Evolutionary conservation across 2,888 invertebrate genomes (phyloP), one percentile per base, ranked within the genome.

Genomic region (Frankliniella intonsa): DNA sequence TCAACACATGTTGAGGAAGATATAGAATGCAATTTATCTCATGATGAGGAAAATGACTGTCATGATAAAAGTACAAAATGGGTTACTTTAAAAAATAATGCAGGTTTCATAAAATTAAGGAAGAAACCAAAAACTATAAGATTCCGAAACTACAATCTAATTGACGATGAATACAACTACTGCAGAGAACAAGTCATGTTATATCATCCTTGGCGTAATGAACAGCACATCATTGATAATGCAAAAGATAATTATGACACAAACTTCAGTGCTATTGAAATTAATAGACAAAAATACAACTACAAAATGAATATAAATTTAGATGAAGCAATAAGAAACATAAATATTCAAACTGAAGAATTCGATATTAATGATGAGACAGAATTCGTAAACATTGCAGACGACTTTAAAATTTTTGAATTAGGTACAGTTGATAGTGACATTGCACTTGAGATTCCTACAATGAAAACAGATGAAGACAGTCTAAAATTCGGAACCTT

Each of bases 141-240:
- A 50, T 84, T 81, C 81, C 22, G 83, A 7, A 62, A 83, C 19
- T 85, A 82, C 55, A 82, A 81, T 11, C 81, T 82, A 25, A n/a
- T 62, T 25, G 50, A 82, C 55, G 83, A 85, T 62, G 82, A 83
- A 49, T 65, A 81, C 17, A 83, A 85, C 50, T 85, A 83, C 81
- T 85, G 82, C 81, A 51, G 85, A 65, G 85, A 85, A 83, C 84
- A 85, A 55, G 12, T 85, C 3, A 84, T 85, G 84, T 80, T 85
- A 17, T 85, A 84, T 82, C n/a, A 83, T 11, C 85, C 85, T 9
- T 86, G 85, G 85, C 69, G 84, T 5, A 80, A 85, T 82, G 85
- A 86, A 83, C 50, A 81, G 80, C 27, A 69, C 84, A 69, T 79
- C 85, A 62, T 14, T 83, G 22, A 22, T 55, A 55, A 82, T 83